These are phyloP conservation scores for Troglohyphantes excavatus DNA, from an alignment of 2,888 invertebrate genomes.

Conservation along the genomic window DNA sequence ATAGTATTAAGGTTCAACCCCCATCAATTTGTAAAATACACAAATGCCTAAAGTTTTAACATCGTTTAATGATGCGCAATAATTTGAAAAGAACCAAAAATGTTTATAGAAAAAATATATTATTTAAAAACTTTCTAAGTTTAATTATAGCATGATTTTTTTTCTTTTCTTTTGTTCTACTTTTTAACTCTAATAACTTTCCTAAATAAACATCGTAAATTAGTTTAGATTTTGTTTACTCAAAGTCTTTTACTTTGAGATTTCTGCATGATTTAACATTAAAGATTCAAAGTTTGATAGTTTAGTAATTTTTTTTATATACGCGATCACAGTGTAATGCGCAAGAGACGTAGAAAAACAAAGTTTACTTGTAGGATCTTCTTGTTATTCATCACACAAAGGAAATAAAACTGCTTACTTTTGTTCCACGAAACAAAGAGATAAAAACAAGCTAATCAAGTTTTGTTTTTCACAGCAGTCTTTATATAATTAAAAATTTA, in stretches of 20 bases:
- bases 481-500: no score
- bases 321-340: neutral
- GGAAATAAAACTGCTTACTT: neutral
- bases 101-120: constrained; percentile 37
- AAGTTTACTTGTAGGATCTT: neutral
- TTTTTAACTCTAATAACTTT: constrained; percentile 21
- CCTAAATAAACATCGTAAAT: constrained; percentile 43
- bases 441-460: neutral
- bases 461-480: no score
- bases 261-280: neutral
- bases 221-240: constrained; percentile 42
- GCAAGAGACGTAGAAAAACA: neutral
- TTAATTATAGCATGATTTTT: neutral
- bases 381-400: neutral
- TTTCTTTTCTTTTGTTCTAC: neutral
- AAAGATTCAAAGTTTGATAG: neutral
- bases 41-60: no score
- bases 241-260: neutral
- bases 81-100: constrained; percentile 19
- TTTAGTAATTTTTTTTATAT: neutral
- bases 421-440: neutral
- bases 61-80: constrained; percentile 20
- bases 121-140: constrained; percentile 38
- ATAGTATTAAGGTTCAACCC: no score
- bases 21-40: no score